These are phyloP conservation scores for Tachuris rubrigastra DNA, from an alignment of 2,113 vertebrate genomes.

Conservation along the genomic window DNA sequence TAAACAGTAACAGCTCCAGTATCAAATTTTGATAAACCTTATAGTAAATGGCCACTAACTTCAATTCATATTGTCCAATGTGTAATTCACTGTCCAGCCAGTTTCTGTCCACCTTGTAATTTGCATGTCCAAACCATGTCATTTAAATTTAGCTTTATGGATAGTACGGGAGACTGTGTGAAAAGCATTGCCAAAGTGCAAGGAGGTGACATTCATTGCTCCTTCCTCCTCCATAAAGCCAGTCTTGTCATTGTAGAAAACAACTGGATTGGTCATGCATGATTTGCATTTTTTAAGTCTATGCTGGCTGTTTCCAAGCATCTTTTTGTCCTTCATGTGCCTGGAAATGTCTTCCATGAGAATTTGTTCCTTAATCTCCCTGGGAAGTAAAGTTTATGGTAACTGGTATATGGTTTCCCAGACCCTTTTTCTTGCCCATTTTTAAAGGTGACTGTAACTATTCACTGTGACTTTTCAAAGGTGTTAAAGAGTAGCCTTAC, in stretches of 20 bases:
- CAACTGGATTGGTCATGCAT: neutral
- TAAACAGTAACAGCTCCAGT: neutral
- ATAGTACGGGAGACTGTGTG: neutral
- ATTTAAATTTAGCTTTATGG: neutral
- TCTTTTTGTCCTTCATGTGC: neutral
- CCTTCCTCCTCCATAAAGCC: neutral
- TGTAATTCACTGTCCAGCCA: too few relatives aligned
- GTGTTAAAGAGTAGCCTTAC: neutral
- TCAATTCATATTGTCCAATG: too few relatives aligned
- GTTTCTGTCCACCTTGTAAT: neutral
- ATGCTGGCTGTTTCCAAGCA: neutral
- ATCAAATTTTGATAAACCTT: neutral
- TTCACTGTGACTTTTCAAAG: neutral
- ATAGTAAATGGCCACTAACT: neutral
- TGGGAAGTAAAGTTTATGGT: neutral
- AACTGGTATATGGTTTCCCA: neutral
- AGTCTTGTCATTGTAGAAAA: neutral
- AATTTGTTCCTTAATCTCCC: constrained; percentile 1
- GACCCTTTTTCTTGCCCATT: neutral
- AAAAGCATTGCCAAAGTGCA: neutral
- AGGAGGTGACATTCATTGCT: neutral
- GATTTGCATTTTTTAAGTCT: neutral
- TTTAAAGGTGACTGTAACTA: neutral
- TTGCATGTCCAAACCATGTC: neutral
- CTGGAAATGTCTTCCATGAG: neutral